These are phyloP conservation scores for Chloromyia formosa DNA, from an alignment of 2,888 invertebrate genomes.

Conservation along the genomic window DNA sequence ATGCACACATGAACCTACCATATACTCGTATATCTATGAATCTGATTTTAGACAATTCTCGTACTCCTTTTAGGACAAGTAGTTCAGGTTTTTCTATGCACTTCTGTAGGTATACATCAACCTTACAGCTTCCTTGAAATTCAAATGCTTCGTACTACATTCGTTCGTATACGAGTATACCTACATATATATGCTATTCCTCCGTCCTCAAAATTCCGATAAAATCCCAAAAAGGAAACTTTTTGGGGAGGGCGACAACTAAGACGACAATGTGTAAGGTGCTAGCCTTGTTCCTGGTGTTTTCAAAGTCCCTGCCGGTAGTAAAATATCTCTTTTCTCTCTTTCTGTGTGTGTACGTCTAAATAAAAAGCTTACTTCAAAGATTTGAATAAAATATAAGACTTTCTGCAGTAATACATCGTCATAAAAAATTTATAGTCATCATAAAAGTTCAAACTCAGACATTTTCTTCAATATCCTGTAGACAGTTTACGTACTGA, in stretches of 20 bases:
- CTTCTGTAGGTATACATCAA: too few species aligned
- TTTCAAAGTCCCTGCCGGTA: conserved; percentile 1
- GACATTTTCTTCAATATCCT: conserved; percentile 34
- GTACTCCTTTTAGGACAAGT: too few species aligned
- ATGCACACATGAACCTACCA: background rate
- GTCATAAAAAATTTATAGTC: conserved; percentile 40
- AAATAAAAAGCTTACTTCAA: conserved; percentile 42
- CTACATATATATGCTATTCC: background rate
- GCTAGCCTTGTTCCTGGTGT: background rate
- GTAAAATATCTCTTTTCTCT: conserved; percentile 24
- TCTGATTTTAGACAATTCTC: background rate
- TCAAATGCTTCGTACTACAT: too few species aligned
- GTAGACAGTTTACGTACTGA: conserved; percentile 21
- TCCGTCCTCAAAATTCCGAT: background rate
- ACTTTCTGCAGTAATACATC: conserved; percentile 41
- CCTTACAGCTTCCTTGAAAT: too few species aligned
- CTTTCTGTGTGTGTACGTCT: background rate
- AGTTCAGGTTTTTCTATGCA: too few species aligned
- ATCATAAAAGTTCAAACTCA: conserved; percentile 41
- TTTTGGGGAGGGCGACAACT: background rate
- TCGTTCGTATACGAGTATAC: background rate
- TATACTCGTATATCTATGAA: background rate
- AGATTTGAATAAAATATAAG: conserved; percentile 44
- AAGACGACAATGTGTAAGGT: conserved; percentile 5
- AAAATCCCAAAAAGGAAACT: background rate